Base-by-base conservation (phyloP, 1,140 invertebrate species). In the Drosophila azteca region DNA sequence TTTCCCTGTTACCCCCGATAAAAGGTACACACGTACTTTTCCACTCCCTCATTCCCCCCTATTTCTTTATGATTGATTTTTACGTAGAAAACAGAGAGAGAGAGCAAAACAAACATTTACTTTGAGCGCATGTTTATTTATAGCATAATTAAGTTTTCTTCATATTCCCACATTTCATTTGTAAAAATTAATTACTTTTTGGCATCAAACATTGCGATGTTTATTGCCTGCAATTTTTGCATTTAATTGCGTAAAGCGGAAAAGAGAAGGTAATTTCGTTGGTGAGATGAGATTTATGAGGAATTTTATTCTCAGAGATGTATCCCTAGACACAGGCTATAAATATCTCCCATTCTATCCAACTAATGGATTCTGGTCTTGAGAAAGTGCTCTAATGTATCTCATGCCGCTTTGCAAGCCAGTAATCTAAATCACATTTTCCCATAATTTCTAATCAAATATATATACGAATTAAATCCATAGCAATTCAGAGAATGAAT, bases 121-220 rank as follows among this genome's bases (percentile, higher is more conserved):
- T 41, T 44, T 11, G 41, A 43, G 8, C 5, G 41, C 60, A 43
- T 43, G 17, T 48, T 46, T 54, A 45, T 63, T 49, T 62, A 49
- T 20, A 20, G 17, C 17, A 20, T 62, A 29, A n/a, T 24, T 22
- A 22, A 49, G 20, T 26, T 35, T 45, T 60, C 11, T 44, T 49
- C 2, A 26, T 13, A 15, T 29, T 61, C 11, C 35, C 26, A 44
- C n/a, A 46, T 49, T 26, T 46, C 17, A 35, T 45, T 20, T 35
- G 11, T 26, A 65, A 73, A 64, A 64, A 43, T 17, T 48, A 53
- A 74, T 73, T 73, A 46, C 24, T 52, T 73, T 58, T 64, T 73
- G 70, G 59, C 70, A 74, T 9, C 29, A 3, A 48, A 22, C 3
- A 1, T 5, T 5, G 24, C 5, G 4, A 4, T 55, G 58, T 29